Conservation (phyloP, 2,797 vertebrate species). For the Falco berigora region DNA sequence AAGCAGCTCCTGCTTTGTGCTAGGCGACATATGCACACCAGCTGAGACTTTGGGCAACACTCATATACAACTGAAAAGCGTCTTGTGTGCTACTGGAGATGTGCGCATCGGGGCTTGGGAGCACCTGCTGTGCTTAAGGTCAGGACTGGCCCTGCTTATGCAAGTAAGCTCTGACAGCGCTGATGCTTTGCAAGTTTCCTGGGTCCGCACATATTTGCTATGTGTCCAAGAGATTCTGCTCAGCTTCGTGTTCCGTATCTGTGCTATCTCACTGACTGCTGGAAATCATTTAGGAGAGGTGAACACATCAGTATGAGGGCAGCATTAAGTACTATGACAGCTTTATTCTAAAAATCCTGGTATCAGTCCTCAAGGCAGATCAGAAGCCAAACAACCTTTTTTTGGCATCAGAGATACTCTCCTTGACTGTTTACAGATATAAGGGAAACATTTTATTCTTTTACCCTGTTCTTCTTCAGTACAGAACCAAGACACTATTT, state of each 20-base stretch:
- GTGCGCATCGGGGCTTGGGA: rapidly evolving
- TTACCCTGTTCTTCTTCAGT: neutral
- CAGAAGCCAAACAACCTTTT: neutral
- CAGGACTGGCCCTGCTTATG: neutral
- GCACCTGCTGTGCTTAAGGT: neutral
- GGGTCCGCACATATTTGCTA: rapidly evolving
- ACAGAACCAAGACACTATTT: neutral
- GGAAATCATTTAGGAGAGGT: neutral
- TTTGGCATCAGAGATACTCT: neutral
- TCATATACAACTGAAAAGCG: neutral
- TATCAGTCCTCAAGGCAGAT: neutral
- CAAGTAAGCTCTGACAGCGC: neutral
- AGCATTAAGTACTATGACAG: neutral
- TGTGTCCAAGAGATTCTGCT: neutral
- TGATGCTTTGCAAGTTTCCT: neutral
- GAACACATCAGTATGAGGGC: neutral
- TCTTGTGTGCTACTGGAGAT: neutral
- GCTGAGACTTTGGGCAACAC: neutral
- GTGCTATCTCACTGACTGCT: neutral
- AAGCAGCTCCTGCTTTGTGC: neutral
- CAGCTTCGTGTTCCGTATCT: neutral
- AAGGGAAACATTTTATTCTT: neutral
- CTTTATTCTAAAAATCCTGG: neutral
- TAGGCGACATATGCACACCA: neutral
- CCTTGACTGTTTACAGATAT: neutral